phyloP scores from a whole-genome alignment of 2,888 invertebrate species.

The Sinohyriopsis cumingii region DNA sequence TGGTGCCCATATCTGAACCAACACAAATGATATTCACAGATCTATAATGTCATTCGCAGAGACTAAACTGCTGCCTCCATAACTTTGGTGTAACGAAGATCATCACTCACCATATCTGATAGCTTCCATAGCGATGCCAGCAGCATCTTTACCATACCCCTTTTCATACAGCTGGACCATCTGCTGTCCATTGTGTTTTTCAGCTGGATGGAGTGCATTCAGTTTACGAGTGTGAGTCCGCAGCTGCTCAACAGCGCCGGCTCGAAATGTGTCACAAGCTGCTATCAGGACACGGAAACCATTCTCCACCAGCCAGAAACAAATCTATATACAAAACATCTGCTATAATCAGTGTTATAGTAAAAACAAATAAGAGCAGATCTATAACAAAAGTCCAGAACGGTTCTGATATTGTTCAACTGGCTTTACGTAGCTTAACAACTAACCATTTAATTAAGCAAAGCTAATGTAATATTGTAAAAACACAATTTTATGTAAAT shows the following conservation, averaged over 20 bases:
- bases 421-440: too few relatives aligned
- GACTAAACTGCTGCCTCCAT: neutral
- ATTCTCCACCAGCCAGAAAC: conserved; percentile 99
- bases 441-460: too few relatives aligned
- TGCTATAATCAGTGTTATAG: conserved; percentile 32
- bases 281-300: conserved; percentile 96
- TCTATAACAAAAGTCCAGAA: too few relatives aligned
- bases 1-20: too few relatives aligned
- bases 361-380: too few relatives aligned
- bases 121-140: conserved; percentile 98
- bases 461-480: too few relatives aligned
- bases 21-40: too few relatives aligned
- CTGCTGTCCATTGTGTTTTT: conserved; percentile 78
- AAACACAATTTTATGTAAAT: too few relatives aligned
- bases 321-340: conserved; percentile 78
- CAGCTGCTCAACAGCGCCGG: conserved; percentile 98
- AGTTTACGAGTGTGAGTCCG: conserved; percentile 94
- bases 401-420: too few relatives aligned
- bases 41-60: too few relatives aligned
- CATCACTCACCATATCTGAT: conserved; percentile 81
- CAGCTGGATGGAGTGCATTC: conserved; percentile 92
- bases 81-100: neutral
- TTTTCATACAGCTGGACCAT: conserved; percentile 98
- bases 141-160: conserved; percentile 99
- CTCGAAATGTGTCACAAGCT: conserved; percentile 99